phyloP scores from a whole-genome alignment of 2,797 vertebrate species.

The Taeniopygia guttata region DNA sequence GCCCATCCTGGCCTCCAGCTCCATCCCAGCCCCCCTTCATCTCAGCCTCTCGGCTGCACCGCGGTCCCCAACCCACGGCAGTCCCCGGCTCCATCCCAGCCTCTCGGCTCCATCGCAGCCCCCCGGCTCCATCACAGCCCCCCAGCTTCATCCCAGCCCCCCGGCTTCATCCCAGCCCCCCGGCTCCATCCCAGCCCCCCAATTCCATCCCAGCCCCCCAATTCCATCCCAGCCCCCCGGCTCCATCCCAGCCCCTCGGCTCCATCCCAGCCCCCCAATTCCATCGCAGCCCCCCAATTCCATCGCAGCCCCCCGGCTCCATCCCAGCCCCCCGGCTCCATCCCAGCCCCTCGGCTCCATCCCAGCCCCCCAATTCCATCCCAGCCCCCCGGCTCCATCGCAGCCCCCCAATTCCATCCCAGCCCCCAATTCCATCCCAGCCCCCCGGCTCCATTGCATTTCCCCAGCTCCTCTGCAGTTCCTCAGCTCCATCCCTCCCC shows the following conservation, averaged over 20 bases:
- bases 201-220: too few relatives aligned
- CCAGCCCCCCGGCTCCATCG: not conserved
- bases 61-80: too few relatives aligned
- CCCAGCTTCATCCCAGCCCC: fast-evolving
- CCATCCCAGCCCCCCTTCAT: not conserved
- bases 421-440: not conserved
- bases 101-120: fast-evolving
- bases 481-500: not conserved
- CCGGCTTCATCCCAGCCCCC: fast-evolving
- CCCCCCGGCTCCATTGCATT: not conserved
- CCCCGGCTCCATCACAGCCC: not conserved
- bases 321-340: not conserved
- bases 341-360: not conserved
- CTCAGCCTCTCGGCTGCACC: not conserved
- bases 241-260: fast-evolving
- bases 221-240: not conserved
- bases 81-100: fast-evolving
- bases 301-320: not conserved
- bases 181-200: fast-evolving
- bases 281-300: not conserved
- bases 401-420: not conserved
- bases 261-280: too few relatives aligned
- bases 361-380: too few relatives aligned
- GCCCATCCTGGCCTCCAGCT: not conserved
- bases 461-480: too few relatives aligned